Evolutionary conservation across 2,888 invertebrate genomes (phyloP).

Genomic region (Crioceris asparagi): DNA sequence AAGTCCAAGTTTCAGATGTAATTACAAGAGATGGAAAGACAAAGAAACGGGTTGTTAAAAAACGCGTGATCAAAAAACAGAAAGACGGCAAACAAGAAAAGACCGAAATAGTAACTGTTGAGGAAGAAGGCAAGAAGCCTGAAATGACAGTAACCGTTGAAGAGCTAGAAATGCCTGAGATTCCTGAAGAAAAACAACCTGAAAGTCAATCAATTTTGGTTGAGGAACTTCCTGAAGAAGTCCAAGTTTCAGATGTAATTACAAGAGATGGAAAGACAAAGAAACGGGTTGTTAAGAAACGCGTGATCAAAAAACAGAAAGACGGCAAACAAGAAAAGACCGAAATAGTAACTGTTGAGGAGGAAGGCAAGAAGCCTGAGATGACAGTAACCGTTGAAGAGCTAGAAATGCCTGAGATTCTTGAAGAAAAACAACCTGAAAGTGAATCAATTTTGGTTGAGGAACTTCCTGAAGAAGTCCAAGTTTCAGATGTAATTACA

Average conservation of each 20-base stretch:
- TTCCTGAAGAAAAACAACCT: conserved; percentile 16
- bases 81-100: conserved; percentile 77
- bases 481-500: conserved; percentile 20
- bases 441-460: conserved; percentile 18
- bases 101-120: conserved; percentile 26
- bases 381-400: conserved; percentile 36
- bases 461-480: conserved; percentile 24
- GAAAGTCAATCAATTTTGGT: conserved; percentile 27
- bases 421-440: conserved; percentile 29
- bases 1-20: conserved; percentile 41
- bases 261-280: conserved; percentile 24
- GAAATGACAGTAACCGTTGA: conserved; percentile 23
- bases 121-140: conserved; percentile 27
- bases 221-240: conserved; percentile 26
- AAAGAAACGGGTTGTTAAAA: conserved; percentile 53
- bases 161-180: conserved; percentile 28
- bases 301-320: conserved; percentile 29
- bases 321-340: conserved; percentile 25
- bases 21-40: conserved; percentile 49
- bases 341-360: conserved; percentile 29
- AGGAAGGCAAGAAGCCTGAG: conserved; percentile 32
- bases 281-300: conserved; percentile 30
- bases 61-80: conserved; percentile 50
- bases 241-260: conserved; percentile 26
- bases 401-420: conserved; percentile 29